Evolutionary conservation across 2,113 vertebrate species (phyloP).

Genomic region (Uropsilus gracilis): DNA sequence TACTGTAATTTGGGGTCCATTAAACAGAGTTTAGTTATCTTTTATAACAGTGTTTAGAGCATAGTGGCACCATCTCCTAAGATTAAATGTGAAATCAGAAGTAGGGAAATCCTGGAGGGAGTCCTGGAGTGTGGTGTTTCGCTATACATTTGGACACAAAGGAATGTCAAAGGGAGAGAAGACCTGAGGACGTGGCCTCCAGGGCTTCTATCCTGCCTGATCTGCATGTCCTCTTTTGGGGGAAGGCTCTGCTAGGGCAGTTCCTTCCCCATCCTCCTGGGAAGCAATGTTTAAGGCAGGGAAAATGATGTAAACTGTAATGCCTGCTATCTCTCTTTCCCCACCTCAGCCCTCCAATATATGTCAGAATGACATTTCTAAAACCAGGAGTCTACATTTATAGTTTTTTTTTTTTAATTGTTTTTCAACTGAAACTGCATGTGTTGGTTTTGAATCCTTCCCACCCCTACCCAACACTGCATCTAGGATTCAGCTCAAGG

Average conservation of each 20-base stretch:
- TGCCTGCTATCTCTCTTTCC: accelerated
- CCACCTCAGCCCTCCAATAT: accelerated
- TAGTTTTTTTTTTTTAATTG: neutral
- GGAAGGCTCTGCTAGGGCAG: neutral
- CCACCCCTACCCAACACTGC: neutral
- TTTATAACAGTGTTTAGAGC: neutral
- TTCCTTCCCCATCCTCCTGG: neutral
- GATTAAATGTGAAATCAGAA: neutral
- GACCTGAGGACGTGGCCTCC: accelerated
- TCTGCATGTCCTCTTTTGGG: accelerated
- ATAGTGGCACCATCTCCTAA: neutral
- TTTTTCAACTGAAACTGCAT: neutral
- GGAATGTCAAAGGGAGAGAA: accelerated
- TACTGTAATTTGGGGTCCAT: neutral
- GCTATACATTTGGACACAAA: too few species aligned
- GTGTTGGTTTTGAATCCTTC: neutral
- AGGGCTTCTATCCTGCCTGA: neutral
- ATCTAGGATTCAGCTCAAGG: neutral
- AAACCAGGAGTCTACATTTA: neutral
- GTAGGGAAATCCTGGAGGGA: neutral
- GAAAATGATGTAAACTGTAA: neutral
- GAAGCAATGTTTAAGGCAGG: neutral
- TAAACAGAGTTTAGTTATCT: neutral
- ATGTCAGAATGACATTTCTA: neutral
- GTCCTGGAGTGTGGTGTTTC: neutral